Percentiles rank a stretch among this genome's conserved stretches.
Conservation (phyloP, 1,140 invertebrate species). For the Musca domestica region DNA sequence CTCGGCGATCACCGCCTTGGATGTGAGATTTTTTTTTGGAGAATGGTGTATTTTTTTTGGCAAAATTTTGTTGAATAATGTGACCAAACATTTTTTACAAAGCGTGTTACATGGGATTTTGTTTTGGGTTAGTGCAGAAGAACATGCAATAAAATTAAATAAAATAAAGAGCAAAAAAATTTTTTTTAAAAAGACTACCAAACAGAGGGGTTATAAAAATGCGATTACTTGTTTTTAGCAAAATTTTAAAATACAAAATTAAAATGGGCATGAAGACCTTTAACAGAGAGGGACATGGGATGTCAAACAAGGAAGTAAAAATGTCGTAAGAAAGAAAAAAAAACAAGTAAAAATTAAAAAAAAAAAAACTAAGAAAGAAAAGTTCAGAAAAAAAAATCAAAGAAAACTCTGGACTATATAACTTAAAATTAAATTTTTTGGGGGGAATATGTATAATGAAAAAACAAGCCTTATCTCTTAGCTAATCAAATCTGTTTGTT, state of each 20-base stretch:
- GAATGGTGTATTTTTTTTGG: background rate
- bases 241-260: background rate
- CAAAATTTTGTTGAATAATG: background rate
- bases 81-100: background rate
- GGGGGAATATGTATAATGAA: too few relatives aligned
- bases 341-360: background rate
- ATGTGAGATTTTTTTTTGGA: background rate
- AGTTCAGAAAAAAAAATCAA: background rate
- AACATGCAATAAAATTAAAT: conserved; percentile 7
- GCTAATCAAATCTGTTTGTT: background rate
- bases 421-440: too few relatives aligned
- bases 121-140: too few relatives aligned
- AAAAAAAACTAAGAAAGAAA: background rate
- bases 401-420: too few relatives aligned
- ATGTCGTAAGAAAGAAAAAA: background rate
- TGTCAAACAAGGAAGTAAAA: background rate
- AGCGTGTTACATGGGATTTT: too few relatives aligned
- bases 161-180: background rate
- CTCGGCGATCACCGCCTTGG: background rate
- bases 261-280: background rate
- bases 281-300: too few relatives aligned
- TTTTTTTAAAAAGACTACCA: background rate
- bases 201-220: too few relatives aligned
- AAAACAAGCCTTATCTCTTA: too few relatives aligned
- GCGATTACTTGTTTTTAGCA: too few relatives aligned